A percentile compares a stretch with the other conserved stretches of the same genome.
These are phyloP conservation scores for Helicoverpa armigera DNA, from an alignment of 1,140 invertebrate species.

Conservation along the genomic window DNA sequence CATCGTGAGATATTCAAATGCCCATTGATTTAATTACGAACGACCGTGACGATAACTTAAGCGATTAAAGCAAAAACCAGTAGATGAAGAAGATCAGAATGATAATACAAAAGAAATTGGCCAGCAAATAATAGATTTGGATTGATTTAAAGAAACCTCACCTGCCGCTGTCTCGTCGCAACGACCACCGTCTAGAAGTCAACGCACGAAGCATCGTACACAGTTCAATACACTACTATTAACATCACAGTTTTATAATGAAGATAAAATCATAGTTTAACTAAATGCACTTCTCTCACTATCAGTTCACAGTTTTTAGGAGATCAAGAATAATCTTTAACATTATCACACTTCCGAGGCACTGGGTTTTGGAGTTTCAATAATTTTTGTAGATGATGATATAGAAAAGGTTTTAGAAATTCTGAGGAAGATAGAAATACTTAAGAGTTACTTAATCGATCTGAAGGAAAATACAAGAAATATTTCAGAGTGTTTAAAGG, in stretches of 20 bases:
- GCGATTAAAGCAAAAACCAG: too few species aligned
- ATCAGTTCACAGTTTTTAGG: background rate
- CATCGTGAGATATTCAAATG: too few species aligned
- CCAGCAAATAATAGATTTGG: background rate
- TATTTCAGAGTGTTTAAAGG: background rate
- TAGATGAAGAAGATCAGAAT: background rate
- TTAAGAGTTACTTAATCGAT: background rate
- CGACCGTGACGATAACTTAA: too few species aligned
- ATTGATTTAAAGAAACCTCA: conserved; percentile 56
- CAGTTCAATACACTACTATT: conserved; percentile 51
- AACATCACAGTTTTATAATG: conserved; percentile 50
- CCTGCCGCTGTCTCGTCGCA: conserved; percentile 81
- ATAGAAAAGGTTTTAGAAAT: background rate
- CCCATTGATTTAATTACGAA: too few species aligned
- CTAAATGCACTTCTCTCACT: conserved; percentile 48
- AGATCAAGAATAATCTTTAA: background rate
- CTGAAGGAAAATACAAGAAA: too few species aligned
- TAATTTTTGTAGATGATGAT: background rate
- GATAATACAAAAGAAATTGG: background rate
- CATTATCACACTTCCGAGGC: conserved; percentile 45
- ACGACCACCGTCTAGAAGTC: conserved; percentile 79
- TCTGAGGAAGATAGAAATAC: background rate
- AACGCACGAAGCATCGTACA: conserved; percentile 77
- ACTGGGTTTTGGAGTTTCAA: conserved; percentile 15
- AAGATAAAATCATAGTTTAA: conserved; percentile 48